Base-by-base conservation (phyloP, 2,888 invertebrate species). In the Auanema freiburgensis region DNA sequence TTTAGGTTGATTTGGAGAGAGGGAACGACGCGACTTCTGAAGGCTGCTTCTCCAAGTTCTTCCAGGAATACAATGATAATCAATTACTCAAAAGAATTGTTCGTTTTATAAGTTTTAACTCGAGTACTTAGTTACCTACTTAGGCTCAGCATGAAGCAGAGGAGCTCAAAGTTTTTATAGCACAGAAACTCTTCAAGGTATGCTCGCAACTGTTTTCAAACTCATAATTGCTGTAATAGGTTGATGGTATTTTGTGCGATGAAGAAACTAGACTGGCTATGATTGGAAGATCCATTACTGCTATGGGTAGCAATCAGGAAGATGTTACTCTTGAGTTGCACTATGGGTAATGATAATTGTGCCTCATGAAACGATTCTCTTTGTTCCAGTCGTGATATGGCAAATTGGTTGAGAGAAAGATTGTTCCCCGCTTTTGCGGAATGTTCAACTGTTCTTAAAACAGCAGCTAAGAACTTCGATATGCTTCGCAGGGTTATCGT, bases 101-200 rank as follows among this genome's bases (percentile, higher is more conserved):
- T 16, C 21, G 53, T 52, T 52, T 18, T n/a, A n/a, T n/a, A n/a
- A n/a, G n/a, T n/a, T n/a, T n/a, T n/a, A n/a, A n/a, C n/a, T n/a
- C n/a, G n/a, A n/a, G n/a, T n/a, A n/a, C n/a, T n/a, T n/a, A n/a
- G n/a, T n/a, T n/a, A n/a, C n/a, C n/a, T n/a, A n/a, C n/a, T n/a
- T 43, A 72, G 72, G 71, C 62, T n/a, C 65, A 66, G 24, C 76
- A 69, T 57, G 77, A 78, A 54, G 52, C 65, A 1, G 67, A 71
- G n/a, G 79, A 78, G 42, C 58, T 72, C 40, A 72, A 75, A 46
- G 69, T 71, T 23, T 79, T 76, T 58, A 70, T 77, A 40, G 72
- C 74, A 3, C 77, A 77, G 58, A 72, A 77, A 60, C 58, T 76
- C 24, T 76, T 72, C 61, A 74, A 77, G 55, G 74, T 75, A 43